phyloP scores from a whole-genome alignment of 2,113 vertebrate genomes.

The Emberiza fucata region DNA sequence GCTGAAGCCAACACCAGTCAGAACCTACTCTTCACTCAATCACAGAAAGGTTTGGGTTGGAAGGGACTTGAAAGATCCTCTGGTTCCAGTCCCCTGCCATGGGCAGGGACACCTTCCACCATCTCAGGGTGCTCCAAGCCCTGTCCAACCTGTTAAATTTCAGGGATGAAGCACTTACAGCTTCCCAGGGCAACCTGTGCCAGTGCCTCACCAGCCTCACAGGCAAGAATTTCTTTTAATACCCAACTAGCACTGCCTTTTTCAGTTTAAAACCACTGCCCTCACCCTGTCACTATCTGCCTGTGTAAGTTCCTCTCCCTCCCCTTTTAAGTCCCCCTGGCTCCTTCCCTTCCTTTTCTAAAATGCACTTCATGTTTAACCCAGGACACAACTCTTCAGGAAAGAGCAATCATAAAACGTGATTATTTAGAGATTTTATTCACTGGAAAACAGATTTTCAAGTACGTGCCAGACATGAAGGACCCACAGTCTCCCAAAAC shows the following conservation, averaged over 20 bases:
- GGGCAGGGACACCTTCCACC: rapidly evolving
- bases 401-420: neutral
- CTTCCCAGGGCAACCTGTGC: neutral
- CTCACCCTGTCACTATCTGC: neutral
- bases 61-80: neutral
- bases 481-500: neutral
- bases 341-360: neutral
- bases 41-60: neutral
- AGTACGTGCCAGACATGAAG: neutral
- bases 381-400: neutral
- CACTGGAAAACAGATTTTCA: neutral
- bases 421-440: neutral
- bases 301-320: rapidly evolving
- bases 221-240: neutral
- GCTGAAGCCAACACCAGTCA: neutral
- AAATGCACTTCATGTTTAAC: neutral
- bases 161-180: neutral
- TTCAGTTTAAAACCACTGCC: neutral
- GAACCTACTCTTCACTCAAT: neutral
- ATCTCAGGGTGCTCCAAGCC: rapidly evolving
- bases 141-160: neutral
- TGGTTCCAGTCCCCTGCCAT: rapidly evolving
- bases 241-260: neutral
- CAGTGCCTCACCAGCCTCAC: neutral
- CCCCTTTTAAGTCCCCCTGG: neutral